phyloP scores from a whole-genome alignment of 2,113 vertebrate species.

The Tetrao urogallus region DNA sequence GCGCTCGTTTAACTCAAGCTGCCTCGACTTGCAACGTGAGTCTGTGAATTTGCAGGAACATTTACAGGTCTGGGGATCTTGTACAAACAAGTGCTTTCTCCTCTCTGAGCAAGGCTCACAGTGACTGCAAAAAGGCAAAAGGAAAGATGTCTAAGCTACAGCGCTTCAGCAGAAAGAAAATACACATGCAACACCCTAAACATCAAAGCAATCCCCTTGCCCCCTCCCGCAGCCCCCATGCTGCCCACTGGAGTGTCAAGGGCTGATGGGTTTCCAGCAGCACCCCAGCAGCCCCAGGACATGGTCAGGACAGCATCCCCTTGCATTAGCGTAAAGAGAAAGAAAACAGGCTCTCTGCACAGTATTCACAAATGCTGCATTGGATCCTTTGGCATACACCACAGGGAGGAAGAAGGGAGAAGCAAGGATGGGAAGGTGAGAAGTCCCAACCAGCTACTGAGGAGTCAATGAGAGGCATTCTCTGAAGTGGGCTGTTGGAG shows the following conservation, averaged over 20 bases:
- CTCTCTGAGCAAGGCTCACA: slow-evolving; percentile 94
- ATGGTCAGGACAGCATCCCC: slow-evolving; percentile 47
- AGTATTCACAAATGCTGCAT: slow-evolving; percentile 76
- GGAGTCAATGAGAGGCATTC: not conserved
- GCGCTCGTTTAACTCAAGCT: slow-evolving; percentile 99
- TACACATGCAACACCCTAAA: slow-evolving; percentile 83
- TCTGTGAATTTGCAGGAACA: slow-evolving; percentile 99
- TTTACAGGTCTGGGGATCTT: slow-evolving; percentile 95
- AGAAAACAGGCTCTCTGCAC: slow-evolving; percentile 70
- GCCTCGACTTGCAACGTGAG: slow-evolving; percentile 94
- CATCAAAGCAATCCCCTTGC: slow-evolving; percentile 70
- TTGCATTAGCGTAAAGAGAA: slow-evolving; percentile 75
- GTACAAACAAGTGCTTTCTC: slow-evolving; percentile 95
- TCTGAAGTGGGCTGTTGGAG: slow-evolving; percentile 21
- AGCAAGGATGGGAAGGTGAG: slow-evolving; percentile 56
- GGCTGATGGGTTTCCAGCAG: slow-evolving; percentile 54
- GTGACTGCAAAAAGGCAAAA: slow-evolving; percentile 94
- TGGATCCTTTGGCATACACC: slow-evolving; percentile 50
- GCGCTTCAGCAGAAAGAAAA: slow-evolving; percentile 85
- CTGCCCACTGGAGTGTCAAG: slow-evolving; percentile 1
- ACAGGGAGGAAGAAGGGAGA: slow-evolving; percentile 47
- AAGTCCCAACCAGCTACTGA: slow-evolving; percentile 20
- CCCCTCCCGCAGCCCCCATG: slow-evolving; percentile 65
- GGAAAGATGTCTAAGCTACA: slow-evolving; percentile 93
- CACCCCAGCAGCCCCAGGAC: slow-evolving; percentile 5